Conservation (phyloP, 2,113 vertebrate genomes). For the Psilopogon haemacephalus region DNA sequence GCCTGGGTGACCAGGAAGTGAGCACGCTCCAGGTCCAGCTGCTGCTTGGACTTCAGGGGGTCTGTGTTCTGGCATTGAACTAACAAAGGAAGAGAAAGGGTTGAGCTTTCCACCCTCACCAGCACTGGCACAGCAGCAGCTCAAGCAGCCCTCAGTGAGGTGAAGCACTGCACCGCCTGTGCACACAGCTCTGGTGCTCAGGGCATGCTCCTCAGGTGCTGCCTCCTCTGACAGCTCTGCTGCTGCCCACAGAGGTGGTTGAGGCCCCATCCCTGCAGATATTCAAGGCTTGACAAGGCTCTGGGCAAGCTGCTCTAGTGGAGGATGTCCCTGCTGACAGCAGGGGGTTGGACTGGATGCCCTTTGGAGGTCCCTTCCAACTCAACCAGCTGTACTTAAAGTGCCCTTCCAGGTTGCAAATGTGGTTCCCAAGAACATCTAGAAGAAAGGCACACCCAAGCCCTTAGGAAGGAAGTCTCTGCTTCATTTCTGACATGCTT, state of each 20-base stretch:
- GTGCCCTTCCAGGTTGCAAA: background rate
- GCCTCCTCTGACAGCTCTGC: too few relatives aligned
- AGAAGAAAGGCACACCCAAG: background rate
- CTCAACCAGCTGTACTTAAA: background rate
- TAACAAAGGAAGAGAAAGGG: constrained; percentile 48
- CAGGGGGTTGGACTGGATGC: too few relatives aligned
- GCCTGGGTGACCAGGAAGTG: constrained; percentile 97
- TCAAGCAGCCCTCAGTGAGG: background rate
- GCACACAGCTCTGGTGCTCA: background rate
- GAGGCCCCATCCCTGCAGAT: too few relatives aligned
- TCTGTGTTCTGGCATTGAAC: constrained; percentile 89
- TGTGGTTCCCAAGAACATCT: background rate
- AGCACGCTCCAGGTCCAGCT: constrained; percentile 93
- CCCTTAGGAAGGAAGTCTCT: background rate
- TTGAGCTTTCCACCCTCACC: background rate
- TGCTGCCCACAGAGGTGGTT: too few relatives aligned
- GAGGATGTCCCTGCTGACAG: too few relatives aligned
- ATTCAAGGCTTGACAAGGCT: too few relatives aligned
- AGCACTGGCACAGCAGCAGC: background rate
- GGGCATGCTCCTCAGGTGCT: background rate
- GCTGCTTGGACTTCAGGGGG: constrained; percentile 93
- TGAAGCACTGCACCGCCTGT: background rate
- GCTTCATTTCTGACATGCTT: background rate
- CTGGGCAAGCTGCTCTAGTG: too few relatives aligned
- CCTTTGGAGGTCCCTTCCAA: too few relatives aligned